phyloP scores from a whole-genome alignment of 2,113 vertebrate genomes.

The Smithornis capensis region DNA sequence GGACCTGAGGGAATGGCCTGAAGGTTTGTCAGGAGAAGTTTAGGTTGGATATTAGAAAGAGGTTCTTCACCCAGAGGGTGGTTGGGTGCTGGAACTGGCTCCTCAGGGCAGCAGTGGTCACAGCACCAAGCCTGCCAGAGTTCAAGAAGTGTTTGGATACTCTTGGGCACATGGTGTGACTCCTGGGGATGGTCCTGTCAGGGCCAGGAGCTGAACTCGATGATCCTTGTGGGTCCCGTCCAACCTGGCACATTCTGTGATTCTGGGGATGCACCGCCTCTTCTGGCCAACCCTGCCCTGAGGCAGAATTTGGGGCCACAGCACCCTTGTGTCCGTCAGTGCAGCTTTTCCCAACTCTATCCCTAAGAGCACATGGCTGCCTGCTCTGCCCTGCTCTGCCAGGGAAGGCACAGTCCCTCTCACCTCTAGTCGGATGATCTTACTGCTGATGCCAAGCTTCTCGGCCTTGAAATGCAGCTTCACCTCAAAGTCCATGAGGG shows the following conservation, averaged over 20 bases:
- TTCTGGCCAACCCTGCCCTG: not conserved
- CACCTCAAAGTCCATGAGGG: conserved; percentile 69
- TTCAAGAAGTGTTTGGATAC: too few relatives aligned
- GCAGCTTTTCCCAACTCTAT: not conserved
- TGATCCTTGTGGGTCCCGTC: too few relatives aligned
- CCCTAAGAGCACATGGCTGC: not conserved
- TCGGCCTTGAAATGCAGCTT: conserved; percentile 77
- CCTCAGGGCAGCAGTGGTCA: too few relatives aligned
- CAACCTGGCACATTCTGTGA: not conserved
- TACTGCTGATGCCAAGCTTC: conserved; percentile 75
- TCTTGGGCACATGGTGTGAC: too few relatives aligned
- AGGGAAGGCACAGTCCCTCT: not conserved
- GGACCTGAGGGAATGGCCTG: too few relatives aligned
- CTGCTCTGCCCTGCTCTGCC: not conserved
- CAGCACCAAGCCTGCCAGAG: too few relatives aligned
- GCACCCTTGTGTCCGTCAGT: not conserved
- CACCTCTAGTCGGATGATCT: conserved; percentile 85
- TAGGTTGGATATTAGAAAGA: too few relatives aligned
- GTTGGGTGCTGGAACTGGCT: too few relatives aligned
- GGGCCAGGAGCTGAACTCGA: too few relatives aligned
- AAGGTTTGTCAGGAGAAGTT: too few relatives aligned
- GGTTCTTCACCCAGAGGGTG: too few relatives aligned
- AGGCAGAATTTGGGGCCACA: not conserved
- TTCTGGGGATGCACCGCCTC: not conserved
- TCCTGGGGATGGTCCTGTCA: too few relatives aligned